These are phyloP conservation scores for Lethenteron camtschaticum DNA, from an alignment of 2,113 vertebrate genomes.

Conservation along the genomic window DNA sequence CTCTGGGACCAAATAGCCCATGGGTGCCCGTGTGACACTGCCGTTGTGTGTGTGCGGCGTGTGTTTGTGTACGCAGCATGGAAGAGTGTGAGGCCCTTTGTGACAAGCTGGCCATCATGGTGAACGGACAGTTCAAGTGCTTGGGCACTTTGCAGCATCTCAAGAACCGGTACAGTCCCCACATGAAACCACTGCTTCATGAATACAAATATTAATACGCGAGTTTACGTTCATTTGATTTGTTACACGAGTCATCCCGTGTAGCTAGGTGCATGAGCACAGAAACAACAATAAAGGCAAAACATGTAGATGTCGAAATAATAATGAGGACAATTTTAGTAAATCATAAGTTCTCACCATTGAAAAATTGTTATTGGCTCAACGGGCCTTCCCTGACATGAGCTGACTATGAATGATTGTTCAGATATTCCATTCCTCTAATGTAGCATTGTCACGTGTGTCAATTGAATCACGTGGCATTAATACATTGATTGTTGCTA, in stretches of 20 bases:
- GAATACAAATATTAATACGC: neutral
- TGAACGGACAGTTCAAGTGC: slow-evolving; percentile 9
- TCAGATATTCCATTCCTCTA: no score
- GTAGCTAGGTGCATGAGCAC: neutral
- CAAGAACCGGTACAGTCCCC: slow-evolving; percentile 5
- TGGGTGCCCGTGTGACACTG: neutral
- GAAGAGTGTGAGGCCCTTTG: slow-evolving; percentile 10
- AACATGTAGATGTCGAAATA: no score
- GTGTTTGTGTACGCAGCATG: slow-evolving; percentile 6
- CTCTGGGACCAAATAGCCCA: neutral
- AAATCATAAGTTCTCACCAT: no score
- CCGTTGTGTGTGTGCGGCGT: neutral
- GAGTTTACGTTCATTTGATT: neutral
- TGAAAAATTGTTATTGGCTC: no score
- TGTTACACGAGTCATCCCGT: neutral
- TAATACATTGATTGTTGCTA: no score
- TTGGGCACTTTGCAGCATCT: slow-evolving; percentile 7
- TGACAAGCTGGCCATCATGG: slow-evolving; percentile 9
- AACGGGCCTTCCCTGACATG: no score
- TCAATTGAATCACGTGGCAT: no score
- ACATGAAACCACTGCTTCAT: neutral
- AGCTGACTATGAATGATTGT: no score
- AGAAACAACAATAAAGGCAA: no score
- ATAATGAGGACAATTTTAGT: no score
- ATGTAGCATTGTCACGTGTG: no score